Evolutionary conservation across 2,113 vertebrate genomes (phyloP), one percentile per base, ranked within the genome.

Genomic region (Carassius gibelio): DNA sequence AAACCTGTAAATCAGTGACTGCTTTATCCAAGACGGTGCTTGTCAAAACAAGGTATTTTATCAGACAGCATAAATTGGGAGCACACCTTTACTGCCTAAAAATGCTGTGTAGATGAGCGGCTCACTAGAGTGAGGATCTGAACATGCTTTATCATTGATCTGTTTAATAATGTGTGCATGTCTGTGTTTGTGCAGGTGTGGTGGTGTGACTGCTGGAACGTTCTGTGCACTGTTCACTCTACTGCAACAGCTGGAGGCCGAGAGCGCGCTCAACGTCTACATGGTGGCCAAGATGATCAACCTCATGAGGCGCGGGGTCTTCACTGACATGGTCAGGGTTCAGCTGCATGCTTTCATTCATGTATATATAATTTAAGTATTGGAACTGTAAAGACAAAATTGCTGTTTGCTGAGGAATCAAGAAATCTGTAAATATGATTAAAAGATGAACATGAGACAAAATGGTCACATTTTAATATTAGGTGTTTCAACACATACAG

Each of bases 241-340:
- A 76, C 95, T 94, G 89, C 91, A 95, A 81, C 97, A 99, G 72
- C 94, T 99, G 82, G 96, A 97, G 90, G 95, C 94, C 42, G 97
- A 98, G 86, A 94, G 95, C 30, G 95, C 94, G 0, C 90, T 97
- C 68, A 96, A 99, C 81, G 95, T 99, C 88, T 99, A 98, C 92
- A 96, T 97, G 61, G 95, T 95, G 90, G 95, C 96, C 75, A 97
- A 96, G 92, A 96, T 99, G 95, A 96, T 93, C 42, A 98, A 97
- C 93, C 89, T 98, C 83, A 97, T 97, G 96, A 96, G 98, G 89
- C 97, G 97, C 2, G 97, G 97, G 87, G 86, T 96, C 90, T 99
- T 99, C 90, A 94, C 94, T 15, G 95, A 98, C 84, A 93, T 96
- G 10, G 98, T 99, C 92, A 95, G 96, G 90, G 90, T 85, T 82